Evolutionary conservation across 2,797 vertebrate genomes (phyloP), one percentile per base, ranked within the genome.

Genomic region (Halcyon smyrnensis): DNA sequence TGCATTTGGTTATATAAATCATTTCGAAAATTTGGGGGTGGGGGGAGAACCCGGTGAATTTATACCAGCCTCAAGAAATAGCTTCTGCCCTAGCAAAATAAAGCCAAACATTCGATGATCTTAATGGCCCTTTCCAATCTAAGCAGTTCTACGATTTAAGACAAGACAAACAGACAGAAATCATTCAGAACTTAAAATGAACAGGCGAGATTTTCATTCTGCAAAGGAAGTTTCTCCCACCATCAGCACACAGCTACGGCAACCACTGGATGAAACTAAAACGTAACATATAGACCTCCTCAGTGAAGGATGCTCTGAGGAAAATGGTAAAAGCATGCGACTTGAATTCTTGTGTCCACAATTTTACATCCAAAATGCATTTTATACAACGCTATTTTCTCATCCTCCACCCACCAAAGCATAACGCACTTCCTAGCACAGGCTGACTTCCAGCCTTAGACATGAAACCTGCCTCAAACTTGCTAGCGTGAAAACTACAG

Each of bases 291-390:
- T 9, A 20, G 54, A 3, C 27, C 34, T 30, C 12, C 70, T 32
- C 11, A 45, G 39, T 0, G 53, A 71, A 57, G 36, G 51, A 41
- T 23, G 56, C 36, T 51, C 24, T 15, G 12, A 65, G 46, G 43
- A 59, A 24, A 20, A 62, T 0, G 32, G 20, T 9, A 10, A 9
- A 41, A 54, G 1, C 2, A n/a, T 32, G 6, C 0, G 0, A 28
- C 48, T 28, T 68, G 20, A 87, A 81, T 73, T 39, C 41, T 88
- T 6, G 2, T 1, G 3, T 20, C 41, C 37, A 18, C 59, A 70
- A 36, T 24, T 43, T 67, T 41, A 54, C 25, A 37, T 9, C 62
- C 41, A 7, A 78, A 77, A 87, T 13, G 21, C 28, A 67, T 24
- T 51, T 50, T 9, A 28, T 6, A 9, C 15, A 9, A 5, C 8